These are phyloP conservation scores for Leptinotarsa rubiginosa DNA, from an alignment of 2,888 invertebrate genomes.

Conservation along the genomic window DNA sequence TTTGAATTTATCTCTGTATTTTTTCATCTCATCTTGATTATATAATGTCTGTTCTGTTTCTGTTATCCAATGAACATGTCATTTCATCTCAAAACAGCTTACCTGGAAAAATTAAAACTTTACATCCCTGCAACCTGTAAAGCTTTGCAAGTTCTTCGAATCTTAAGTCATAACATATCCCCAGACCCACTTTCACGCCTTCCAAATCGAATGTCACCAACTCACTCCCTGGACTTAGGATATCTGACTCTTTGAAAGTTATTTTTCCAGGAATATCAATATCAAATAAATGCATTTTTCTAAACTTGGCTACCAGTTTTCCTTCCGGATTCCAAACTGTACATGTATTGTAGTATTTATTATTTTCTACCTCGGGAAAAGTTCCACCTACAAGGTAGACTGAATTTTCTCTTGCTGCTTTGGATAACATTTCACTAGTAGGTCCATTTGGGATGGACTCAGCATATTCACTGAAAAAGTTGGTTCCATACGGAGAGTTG, in stretches of 20 bases:
- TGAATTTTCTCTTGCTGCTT: conserved; percentile 79
- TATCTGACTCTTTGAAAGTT: conserved; percentile 92
- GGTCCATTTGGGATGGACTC: conserved; percentile 85
- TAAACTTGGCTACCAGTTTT: conserved; percentile 80
- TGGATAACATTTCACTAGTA: conserved; percentile 78
- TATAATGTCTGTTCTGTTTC: too few species aligned
- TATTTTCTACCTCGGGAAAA: conserved; percentile 80
- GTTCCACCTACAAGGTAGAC: conserved; percentile 91
- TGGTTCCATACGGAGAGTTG: conserved; percentile 92
- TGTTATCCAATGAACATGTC: too few species aligned
- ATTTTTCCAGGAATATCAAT: conserved; percentile 94
- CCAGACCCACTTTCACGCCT: conserved; percentile 84
- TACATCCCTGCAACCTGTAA: conserved; percentile 80
- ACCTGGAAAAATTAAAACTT: conserved; percentile 90
- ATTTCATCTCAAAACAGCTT: conserved; percentile 9
- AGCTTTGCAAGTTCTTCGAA: conserved; percentile 89
- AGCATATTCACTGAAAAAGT: conserved; percentile 81
- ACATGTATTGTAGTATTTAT: conserved; percentile 84
- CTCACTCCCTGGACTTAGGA: conserved; percentile 79
- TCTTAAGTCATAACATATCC: conserved; percentile 94
- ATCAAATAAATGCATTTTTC: conserved; percentile 96
- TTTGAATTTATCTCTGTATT: too few species aligned
- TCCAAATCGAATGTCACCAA: conserved; percentile 80
- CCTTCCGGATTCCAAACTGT: conserved; percentile 87
- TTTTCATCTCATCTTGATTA: too few species aligned